Evolutionary conservation across 2,888 invertebrate genomes (phyloP).

Genomic region (Caenorhabditis sinica): DNA sequence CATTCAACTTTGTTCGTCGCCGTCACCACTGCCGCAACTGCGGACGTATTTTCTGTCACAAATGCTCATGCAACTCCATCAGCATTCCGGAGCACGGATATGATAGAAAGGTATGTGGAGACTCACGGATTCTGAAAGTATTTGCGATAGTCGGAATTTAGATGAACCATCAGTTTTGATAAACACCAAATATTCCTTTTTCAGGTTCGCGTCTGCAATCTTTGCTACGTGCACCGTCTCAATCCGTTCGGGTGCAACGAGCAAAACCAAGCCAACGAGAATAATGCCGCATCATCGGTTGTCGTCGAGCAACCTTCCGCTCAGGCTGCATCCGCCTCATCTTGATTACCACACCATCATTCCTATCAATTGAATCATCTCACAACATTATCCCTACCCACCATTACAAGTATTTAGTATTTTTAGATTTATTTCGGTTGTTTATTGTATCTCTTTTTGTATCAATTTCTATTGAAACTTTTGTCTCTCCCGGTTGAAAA

Average conservation of each 20-base stretch:
- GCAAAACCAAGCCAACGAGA: constrained; percentile 39
- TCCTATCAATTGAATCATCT: constrained; percentile 19
- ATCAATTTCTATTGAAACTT: constrained; percentile 27
- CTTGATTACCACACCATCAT: constrained; percentile 20
- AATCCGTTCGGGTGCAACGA: constrained; percentile 79
- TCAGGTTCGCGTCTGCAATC: constrained; percentile 83
- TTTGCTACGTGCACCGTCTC: constrained; percentile 82
- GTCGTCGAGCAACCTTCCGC: constrained; percentile 7
- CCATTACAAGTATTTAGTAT: constrained; percentile 12
- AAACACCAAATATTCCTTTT: background rate
- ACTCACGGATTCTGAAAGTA: background rate
- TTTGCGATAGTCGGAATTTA: background rate
- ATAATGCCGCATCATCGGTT: background rate
- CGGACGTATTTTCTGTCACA: constrained; percentile 86
- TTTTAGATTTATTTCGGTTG: constrained; percentile 17
- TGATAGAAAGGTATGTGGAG: constrained; percentile 74
- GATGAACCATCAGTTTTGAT: background rate
- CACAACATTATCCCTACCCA: background rate
- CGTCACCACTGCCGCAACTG: constrained; percentile 98
- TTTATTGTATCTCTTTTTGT: constrained; percentile 24
- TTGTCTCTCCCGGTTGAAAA: constrained; percentile 21
- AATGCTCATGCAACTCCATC: constrained; percentile 80
- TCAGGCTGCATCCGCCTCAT: constrained; percentile 53
- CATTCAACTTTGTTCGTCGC: constrained; percentile 95
- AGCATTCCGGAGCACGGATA: constrained; percentile 83